Evolutionary conservation across 2,888 invertebrate species (phyloP), one percentile per base, ranked within the genome.

Genomic region (Dasypolia templi): DNA sequence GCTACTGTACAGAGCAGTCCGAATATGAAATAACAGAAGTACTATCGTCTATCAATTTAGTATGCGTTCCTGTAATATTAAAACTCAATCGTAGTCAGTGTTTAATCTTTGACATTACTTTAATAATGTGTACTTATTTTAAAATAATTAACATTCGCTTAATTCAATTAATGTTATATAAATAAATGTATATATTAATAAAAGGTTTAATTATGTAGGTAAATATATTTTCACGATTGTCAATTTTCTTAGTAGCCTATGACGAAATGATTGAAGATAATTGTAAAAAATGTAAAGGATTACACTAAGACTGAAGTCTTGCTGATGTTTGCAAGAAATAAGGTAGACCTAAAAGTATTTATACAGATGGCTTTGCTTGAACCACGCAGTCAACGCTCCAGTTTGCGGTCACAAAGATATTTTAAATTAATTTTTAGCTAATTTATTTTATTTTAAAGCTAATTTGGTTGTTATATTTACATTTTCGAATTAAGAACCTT

Each of bases 301-400:
- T 42, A 61, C 17, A 35, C n/a, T 46, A 73, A 77, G 76, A 74
- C 76, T 77, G 76, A 80, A 44, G 56, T 80, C 42, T 17, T 72
- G 56, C 39, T 51, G 22, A 55, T n/a, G 46, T 12, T 56, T 29
- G 44, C n/a, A 56, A 56, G 19, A 39, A 39, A 56, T 63, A 46
- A 42, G 9, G 29, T 74, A 51, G 56, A 44, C 35, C 22, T 80
- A 63, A 35, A 35, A 5, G 62, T 32, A 49, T 22, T n/a, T 39
- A 35, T 42, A 42, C 32, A 39, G 49, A 22, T 42, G 49, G 29
- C 22, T 78, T 39, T 35, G n/a, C 12, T 46, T 66, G 49, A 56
- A 26, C 22, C 39, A 14, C 32, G 9, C 19, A 29, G 14, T 14
- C 46, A 7, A 6, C 22, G 35, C 7, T 29, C 14, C 11, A 77